These are phyloP conservation scores for Crotalus horridus DNA, from an alignment of 2,113 vertebrate genomes.

Conservation along the genomic window DNA sequence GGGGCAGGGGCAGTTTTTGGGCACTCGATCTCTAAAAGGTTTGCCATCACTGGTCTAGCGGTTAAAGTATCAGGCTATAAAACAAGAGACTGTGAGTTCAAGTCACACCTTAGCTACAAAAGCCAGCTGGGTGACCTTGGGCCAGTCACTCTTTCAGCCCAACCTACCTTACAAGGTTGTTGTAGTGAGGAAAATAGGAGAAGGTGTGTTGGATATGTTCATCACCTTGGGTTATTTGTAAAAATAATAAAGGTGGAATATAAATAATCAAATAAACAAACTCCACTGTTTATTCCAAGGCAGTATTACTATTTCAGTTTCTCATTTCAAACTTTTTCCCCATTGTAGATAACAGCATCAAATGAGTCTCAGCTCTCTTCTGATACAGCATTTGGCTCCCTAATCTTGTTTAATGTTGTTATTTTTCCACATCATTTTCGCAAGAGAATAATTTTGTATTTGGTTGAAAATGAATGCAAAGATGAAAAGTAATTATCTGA, in stretches of 20 bases:
- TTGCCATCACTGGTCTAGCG: no score
- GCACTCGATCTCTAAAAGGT: no score
- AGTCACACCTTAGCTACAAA: background rate
- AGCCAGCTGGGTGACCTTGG: background rate
- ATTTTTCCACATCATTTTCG: background rate
- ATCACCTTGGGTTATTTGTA: background rate
- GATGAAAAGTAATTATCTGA: background rate
- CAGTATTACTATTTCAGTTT: background rate
- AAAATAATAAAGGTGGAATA: background rate
- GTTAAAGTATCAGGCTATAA: background rate
- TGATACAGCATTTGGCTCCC: rapidly evolving
- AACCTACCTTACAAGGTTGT: background rate
- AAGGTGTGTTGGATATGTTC: background rate
- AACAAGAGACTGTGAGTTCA: background rate
- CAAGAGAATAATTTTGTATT: background rate
- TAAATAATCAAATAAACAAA: background rate
- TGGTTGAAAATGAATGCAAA: background rate
- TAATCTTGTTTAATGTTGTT: background rate
- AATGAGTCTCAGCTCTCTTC: background rate
- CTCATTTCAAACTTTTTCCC: slow-evolving; percentile 16
- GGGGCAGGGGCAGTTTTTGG: no score
- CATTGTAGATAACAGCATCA: background rate
- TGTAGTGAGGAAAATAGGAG: background rate
- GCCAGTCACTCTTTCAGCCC: background rate
- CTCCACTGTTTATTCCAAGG: slow-evolving; percentile 12